Percentiles rank a stretch among this genome's conserved stretches.
These are phyloP conservation scores for Oryzias melastigma DNA, from an alignment of 2,113 vertebrate genomes.

Conservation along the genomic window DNA sequence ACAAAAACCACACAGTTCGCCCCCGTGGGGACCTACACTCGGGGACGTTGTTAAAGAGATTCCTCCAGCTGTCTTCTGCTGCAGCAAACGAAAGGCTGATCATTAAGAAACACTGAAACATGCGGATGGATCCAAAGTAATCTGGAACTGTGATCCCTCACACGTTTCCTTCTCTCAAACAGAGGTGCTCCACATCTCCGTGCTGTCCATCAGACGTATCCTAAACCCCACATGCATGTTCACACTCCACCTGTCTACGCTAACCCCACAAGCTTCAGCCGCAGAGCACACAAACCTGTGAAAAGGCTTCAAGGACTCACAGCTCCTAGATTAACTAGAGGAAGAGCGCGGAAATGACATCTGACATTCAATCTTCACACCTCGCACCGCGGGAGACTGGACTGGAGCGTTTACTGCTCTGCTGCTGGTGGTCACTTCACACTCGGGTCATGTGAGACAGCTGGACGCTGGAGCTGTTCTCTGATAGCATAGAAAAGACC, in stretches of 20 bases:
- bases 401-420: constrained; percentile 5
- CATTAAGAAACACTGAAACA: constrained; percentile 33
- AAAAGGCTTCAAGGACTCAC: not conserved
- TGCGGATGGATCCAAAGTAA: constrained; percentile 47
- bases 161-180: no score
- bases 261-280: constrained; percentile 4
- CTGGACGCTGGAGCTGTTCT: not conserved
- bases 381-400: constrained; percentile 27
- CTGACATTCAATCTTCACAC: constrained; percentile 48
- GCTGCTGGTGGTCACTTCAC: constrained; percentile 20
- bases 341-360: constrained; percentile 22
- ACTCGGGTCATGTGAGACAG: constrained; percentile 19
- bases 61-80: constrained; percentile 66
- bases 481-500: no score
- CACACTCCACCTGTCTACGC: constrained; percentile 17
- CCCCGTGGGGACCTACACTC: constrained; percentile 39
- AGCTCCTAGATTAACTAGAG: no score
- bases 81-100: constrained; percentile 61
- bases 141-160: constrained; percentile 44
- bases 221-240: constrained; percentile 15
- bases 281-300: not conserved
- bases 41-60: constrained; percentile 72
- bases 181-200: no score
- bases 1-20: constrained; percentile 6
- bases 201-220: not conserved